Evolutionary conservation across 1,140 invertebrate species (phyloP).

Genomic region (Penaeus vannamei): DNA sequence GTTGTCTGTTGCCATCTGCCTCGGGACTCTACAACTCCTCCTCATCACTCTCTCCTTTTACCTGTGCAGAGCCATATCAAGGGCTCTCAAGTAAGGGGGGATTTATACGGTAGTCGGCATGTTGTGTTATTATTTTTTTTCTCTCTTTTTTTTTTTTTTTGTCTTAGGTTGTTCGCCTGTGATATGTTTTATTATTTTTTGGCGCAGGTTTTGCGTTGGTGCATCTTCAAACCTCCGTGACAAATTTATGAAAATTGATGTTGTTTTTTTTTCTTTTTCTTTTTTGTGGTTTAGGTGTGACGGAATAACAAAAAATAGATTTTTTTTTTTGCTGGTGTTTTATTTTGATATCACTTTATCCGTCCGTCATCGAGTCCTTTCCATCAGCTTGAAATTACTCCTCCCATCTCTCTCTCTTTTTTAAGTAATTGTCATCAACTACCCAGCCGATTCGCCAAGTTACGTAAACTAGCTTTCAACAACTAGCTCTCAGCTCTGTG

Average conservation of each 20-base stretch:
- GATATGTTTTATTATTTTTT: neutral
- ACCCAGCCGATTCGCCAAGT: neutral
- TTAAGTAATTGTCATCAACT: neutral
- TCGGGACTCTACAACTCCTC: slow-evolving; percentile 62
- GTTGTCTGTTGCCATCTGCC: slow-evolving; percentile 61
- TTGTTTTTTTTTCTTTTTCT: too few species aligned
- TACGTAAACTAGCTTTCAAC: slow-evolving; percentile 27
- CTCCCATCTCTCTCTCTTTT: neutral
- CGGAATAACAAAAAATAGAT: too few species aligned
- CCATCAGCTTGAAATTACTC: too few species aligned
- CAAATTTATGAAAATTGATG: too few species aligned
- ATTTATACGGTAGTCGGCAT: slow-evolving; percentile 20
- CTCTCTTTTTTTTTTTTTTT: neutral
- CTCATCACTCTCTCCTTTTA: slow-evolving; percentile 66
- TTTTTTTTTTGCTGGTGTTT: too few species aligned
- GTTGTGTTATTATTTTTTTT: neutral
- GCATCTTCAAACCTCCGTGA: too few species aligned
- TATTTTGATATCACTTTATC: too few species aligned
- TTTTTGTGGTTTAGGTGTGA: too few species aligned
- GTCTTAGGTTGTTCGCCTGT: slow-evolving; percentile 4
- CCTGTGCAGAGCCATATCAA: slow-evolving; percentile 65
- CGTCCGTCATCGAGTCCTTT: too few species aligned
- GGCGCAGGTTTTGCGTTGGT: too few species aligned
- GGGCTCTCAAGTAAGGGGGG: slow-evolving; percentile 65
- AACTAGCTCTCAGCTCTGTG: too few species aligned